Evolutionary conservation across 2,113 vertebrate genomes (phyloP).

Genomic region (Mormyrus iriodes): DNA sequence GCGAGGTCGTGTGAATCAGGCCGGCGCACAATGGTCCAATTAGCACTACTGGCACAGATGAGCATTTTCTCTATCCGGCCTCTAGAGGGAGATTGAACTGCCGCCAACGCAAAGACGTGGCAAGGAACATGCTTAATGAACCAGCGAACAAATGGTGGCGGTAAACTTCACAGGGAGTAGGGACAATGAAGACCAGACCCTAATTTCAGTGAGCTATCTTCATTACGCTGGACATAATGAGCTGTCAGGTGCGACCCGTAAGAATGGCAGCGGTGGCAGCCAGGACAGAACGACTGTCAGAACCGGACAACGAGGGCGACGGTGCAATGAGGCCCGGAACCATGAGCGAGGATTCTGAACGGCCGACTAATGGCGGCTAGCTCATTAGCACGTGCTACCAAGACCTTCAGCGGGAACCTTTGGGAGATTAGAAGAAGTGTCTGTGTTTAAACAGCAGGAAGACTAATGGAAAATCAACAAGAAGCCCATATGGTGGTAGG

Average conservation of each 20-base stretch:
- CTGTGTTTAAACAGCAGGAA: conserved; percentile 1
- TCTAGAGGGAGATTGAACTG: neutral
- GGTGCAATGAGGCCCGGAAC: neutral
- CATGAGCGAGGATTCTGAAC: neutral
- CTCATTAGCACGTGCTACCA: neutral
- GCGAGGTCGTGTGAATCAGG: neutral
- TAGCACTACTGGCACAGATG: neutral
- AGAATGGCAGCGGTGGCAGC: neutral
- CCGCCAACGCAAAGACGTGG: neutral
- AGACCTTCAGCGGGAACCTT: neutral
- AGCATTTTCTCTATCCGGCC: neutral
- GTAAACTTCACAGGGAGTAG: neutral
- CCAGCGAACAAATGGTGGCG: neutral
- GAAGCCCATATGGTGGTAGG: neutral
- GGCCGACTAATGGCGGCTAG: neutral
- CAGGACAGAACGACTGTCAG: neutral
- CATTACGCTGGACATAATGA: conserved; percentile 22
- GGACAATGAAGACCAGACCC: neutral
- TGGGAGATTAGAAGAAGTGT: neutral
- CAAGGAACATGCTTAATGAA: neutral
- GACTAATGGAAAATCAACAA: conserved; percentile 6
- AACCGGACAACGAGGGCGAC: neutral
- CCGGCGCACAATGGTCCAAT: conserved; percentile 1
- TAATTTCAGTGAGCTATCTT: conserved; percentile 8
- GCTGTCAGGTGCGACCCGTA: conserved; percentile 5